phyloP scores from a whole-genome alignment of 2,888 invertebrate genomes.

The Acronicta aceris region DNA sequence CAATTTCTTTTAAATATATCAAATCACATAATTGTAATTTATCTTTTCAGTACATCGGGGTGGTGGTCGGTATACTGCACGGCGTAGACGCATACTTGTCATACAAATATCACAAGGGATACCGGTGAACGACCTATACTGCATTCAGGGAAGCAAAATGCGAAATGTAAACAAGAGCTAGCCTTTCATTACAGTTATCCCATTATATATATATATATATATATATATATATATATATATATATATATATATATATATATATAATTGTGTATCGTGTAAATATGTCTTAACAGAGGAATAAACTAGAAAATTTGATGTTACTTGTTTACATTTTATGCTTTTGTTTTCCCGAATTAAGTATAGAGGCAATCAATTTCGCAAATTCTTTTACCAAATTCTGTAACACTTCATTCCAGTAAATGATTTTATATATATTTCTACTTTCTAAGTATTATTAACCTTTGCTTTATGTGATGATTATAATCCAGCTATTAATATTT shows the following conservation, averaged over 20 bases:
- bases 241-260: too few species aligned
- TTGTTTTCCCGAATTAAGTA: neutral
- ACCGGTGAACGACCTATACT: constrained; percentile 67
- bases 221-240: too few species aligned
- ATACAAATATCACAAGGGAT: constrained; percentile 90
- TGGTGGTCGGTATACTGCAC: constrained; percentile 92
- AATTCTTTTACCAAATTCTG: constrained; percentile 17
- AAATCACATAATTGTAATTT: constrained; percentile 16
- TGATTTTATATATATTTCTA: constrained; percentile 21
- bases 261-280: too few species aligned
- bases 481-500: constrained; percentile 11
- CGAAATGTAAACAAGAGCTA: neutral
- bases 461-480: constrained; percentile 19
- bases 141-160: neutral
- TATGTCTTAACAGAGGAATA: too few species aligned
- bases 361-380: too few species aligned
- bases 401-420: constrained; percentile 53
- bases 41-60: constrained; percentile 93
- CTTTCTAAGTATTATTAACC: constrained; percentile 15
- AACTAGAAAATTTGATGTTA: too few species aligned
- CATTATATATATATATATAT: too few species aligned
- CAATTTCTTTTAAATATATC: too few species aligned
- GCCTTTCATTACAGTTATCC: neutral
- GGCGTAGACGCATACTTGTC: constrained; percentile 94
- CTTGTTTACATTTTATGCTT: neutral